Evolutionary conservation across 1,140 invertebrate species (phyloP), one percentile per base, ranked within the genome.

Genomic region (Bombus consobrinus): DNA sequence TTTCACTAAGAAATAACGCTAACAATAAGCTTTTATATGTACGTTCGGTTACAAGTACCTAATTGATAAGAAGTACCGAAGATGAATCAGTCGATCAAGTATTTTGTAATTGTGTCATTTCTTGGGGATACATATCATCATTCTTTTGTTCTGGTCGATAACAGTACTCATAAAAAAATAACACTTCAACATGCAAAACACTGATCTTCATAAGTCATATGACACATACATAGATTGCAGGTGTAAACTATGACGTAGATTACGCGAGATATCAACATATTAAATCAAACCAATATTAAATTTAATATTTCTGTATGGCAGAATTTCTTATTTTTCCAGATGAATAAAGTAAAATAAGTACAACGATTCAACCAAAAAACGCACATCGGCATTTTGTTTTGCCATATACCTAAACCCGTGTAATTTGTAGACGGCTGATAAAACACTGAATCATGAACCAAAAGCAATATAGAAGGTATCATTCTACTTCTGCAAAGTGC

Each of bases 321-420:
- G 28, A 80, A 80, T 43, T 62, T 72, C 13, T 64, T 41, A 73
- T 71, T 43, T 62, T 71, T 71, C 57, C 57, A 62, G 10, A 5
- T 28, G 22, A 71, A 64, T 80, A 85, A 64, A 41, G 25, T 12
- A 64, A 73, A 47, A 75, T 85, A 85, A 69, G 41, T 68, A 32
- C 22, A 57, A 74, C 34, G 32, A 57, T 43, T 75, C 39, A 68
- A 22, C 43, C 28, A 53, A 18, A 34, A 57, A 53, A 57, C 71
- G 72, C 43, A 68, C 25, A 78, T 84, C 68, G 66, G 72, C 86
- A 85, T 87, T 75, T 85, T 87, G 86, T 85, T 87, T 84, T 79
- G 25, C 37, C 74, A 41, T 87, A 72, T 64, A 77, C 79, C 75
- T 72, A 78, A 78, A 84, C 57, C 64, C 53, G 47, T 75, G 80